These are phyloP conservation scores for Andrena dorsata DNA, from an alignment of 2,888 invertebrate genomes.

Conservation along the genomic window DNA sequence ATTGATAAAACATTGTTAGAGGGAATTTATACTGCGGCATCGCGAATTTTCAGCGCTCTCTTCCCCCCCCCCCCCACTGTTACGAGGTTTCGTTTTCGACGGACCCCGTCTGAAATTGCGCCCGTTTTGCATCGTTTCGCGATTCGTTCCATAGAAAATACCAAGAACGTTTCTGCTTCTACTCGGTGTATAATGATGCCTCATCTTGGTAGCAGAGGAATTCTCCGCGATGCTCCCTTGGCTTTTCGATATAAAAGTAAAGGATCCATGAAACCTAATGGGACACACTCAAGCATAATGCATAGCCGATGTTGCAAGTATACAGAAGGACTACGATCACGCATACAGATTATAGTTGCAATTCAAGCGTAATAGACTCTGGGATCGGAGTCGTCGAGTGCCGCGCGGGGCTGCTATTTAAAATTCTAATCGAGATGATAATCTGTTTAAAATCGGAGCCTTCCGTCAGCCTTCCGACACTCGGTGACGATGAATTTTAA, in stretches of 20 bases:
- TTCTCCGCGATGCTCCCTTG: background rate
- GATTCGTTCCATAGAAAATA: too few species aligned
- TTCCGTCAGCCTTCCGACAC: background rate
- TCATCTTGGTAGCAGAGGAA: background rate
- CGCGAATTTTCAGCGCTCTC: background rate
- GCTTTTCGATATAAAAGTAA: background rate
- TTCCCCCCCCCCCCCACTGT: background rate
- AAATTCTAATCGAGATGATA: constrained; percentile 53
- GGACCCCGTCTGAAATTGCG: background rate
- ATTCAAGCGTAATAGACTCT: background rate
- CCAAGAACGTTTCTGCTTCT: too few species aligned
- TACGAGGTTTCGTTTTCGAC: background rate
- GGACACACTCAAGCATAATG: background rate
- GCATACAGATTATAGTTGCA: background rate
- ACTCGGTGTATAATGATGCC: too few species aligned
- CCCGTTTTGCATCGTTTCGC: background rate
- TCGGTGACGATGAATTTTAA: constrained; percentile 49
- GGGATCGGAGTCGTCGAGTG: background rate
- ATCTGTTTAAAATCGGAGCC: constrained; percentile 35
- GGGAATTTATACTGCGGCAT: constrained; percentile 28
- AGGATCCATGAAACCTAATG: background rate
- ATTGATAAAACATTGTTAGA: constrained; percentile 46
- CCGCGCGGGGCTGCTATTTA: constrained; percentile 5
- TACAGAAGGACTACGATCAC: background rate
- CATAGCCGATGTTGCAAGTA: background rate